phyloP scores from a whole-genome alignment of 2,797 vertebrate genomes.

The Pseudotriccus pelzelni region DNA sequence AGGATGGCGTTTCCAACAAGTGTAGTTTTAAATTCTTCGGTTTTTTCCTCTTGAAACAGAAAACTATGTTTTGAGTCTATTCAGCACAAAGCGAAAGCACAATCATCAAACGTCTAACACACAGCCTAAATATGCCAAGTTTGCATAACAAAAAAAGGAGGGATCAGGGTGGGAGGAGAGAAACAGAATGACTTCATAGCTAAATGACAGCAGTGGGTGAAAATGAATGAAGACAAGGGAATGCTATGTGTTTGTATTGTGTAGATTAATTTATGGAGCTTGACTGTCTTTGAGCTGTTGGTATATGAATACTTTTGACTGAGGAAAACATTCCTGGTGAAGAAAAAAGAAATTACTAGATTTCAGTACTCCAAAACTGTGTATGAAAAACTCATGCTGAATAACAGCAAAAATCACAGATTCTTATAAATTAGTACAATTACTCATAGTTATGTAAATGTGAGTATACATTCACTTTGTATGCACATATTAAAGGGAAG shows the following conservation, averaged over 20 bases:
- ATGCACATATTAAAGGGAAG: background rate
- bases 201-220: background rate
- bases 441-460: background rate
- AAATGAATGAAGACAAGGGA: conserved; percentile 3
- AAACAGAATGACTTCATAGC: background rate
- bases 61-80: background rate
- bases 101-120: background rate
- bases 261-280: conserved; percentile 2
- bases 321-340: background rate
- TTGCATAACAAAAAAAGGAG: background rate
- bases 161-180: fast-evolving
- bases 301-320: background rate
- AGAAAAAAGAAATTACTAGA: background rate
- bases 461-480: background rate
- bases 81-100: background rate
- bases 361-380: background rate
- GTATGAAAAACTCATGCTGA: background rate
- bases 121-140: background rate
- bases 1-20: background rate
- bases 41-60: background rate
- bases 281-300: conserved; percentile 1
- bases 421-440: background rate
- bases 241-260: background rate
- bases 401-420: background rate
- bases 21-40: background rate